Base-by-base conservation (phyloP, 2,113 vertebrate genomes). In the Fulmarus glacialis region DNA sequence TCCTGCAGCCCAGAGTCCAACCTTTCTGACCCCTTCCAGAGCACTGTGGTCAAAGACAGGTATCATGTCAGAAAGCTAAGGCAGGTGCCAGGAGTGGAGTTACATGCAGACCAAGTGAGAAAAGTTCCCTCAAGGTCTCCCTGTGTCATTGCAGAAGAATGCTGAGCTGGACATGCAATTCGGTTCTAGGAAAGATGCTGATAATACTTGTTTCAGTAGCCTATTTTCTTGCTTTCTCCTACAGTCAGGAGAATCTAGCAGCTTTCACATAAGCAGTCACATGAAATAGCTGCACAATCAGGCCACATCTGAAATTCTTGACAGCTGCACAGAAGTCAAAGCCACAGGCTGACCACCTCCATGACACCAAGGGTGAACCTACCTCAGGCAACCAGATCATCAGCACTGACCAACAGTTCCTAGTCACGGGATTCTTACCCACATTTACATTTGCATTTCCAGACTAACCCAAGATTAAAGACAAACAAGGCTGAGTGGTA, bases 391-490 rank as follows among this genome's bases (percentile, higher is more conserved):
- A 83, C 40, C 62, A 45, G 22, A 77, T 13, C 5, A 0, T 67
- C 88, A 96, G 89, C 75, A 52, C 67, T 53, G 71, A 85, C 82
- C 74, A 82, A 34, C 23, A 90, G 66, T 63, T 56, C 43, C 53
- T 15, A 21, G 71, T 95, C 93, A 96, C 1, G 0, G 45, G 92
- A 83, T 90, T 66, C 58, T 58, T 34, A 87, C 20, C 81, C 58
- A 70, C 50, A 42, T 18, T 52, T 47, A 60, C 29, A 87, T 71
- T 26, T 87, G 32, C 17, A 34, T 62, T 82, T 92, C 62, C 67
- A 92, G 67, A 78, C 30, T 88, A 70, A 72, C 29, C 79, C 74
- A 86, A 90, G 78, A 96, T 85, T 67, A 93, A 96, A 93, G 62
- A 45, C 82, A 67, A 94, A 84, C 47, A 34, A 52, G 34, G 40